Conservation (phyloP, 2,888 invertebrate genomes). For the Steinernema carpocapsae region DNA sequence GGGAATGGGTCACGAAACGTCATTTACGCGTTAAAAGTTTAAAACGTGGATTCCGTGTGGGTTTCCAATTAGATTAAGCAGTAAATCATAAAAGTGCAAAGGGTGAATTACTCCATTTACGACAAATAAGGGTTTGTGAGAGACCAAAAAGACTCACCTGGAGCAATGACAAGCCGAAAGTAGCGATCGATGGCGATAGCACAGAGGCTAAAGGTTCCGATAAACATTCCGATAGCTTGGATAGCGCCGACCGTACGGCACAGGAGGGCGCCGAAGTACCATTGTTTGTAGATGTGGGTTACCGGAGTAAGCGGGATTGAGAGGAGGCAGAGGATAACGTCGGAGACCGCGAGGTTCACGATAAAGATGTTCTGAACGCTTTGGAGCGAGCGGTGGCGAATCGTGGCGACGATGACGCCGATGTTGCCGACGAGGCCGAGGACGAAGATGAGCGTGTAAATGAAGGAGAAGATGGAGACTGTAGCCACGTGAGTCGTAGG, state of each 20-base stretch:
- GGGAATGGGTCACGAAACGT: too few relatives aligned
- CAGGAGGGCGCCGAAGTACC: constrained; percentile 87
- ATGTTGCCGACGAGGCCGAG: constrained; percentile 49
- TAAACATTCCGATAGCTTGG: constrained; percentile 92
- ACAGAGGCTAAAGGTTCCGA: constrained; percentile 91
- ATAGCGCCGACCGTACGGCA: constrained; percentile 91
- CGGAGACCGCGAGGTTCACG: constrained; percentile 79
- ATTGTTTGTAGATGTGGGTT: constrained; percentile 85
- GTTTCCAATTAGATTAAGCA: too few relatives aligned
- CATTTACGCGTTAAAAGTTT: too few relatives aligned
- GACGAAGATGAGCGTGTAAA: constrained; percentile 51
- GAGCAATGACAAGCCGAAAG: constrained; percentile 57
- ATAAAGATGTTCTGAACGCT: constrained; percentile 82
- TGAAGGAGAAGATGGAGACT: constrained; percentile 41
- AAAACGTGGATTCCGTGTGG: too few relatives aligned
- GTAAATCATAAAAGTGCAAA: too few relatives aligned
- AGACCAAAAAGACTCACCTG: constrained; percentile 42
- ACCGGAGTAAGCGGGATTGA: constrained; percentile 95
- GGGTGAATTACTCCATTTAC: too few relatives aligned
- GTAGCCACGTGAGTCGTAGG: constrained; percentile 46
- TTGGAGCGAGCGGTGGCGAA: constrained; percentile 50
- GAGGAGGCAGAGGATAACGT: constrained; percentile 86
- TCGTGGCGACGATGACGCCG: constrained; percentile 47
- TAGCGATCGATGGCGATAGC: constrained; percentile 95
- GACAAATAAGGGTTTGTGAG: too few relatives aligned